These are phyloP conservation scores for Hemicentrotus pulcherrimus DNA, from an alignment of 35 echinoderm and acorn worm genomes.

Conservation along the genomic window DNA sequence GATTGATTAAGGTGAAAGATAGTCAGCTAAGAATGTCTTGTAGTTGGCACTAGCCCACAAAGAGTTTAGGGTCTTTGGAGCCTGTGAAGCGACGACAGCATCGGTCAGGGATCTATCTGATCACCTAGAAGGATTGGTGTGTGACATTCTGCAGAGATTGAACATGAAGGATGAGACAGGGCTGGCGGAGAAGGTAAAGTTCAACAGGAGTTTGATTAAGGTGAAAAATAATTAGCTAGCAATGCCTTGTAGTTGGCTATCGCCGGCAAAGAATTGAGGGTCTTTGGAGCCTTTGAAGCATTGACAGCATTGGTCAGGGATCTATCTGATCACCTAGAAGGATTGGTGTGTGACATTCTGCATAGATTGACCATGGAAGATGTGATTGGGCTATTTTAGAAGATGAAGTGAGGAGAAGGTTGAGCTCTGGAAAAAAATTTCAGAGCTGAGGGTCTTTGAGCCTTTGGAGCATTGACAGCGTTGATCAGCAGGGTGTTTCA, in stretches of 20 bases:
- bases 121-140: slow-evolving; percentile 75
- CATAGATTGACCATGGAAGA: slow-evolving; percentile 76
- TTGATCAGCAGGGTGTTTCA: too few species aligned
- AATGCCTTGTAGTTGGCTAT: slow-evolving; percentile 59
- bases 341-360: slow-evolving; percentile 75
- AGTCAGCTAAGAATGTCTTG: not conserved
- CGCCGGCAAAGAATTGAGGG: slow-evolving; percentile 80
- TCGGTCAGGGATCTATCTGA: slow-evolving; percentile 63
- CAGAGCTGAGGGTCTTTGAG: too few species aligned
- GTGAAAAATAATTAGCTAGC: not conserved
- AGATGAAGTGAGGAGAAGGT: slow-evolving; percentile 41
- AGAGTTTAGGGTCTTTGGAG: slow-evolving; percentile 83
- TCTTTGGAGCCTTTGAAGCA: slow-evolving; percentile 84
- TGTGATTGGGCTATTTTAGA: slow-evolving; percentile 68
- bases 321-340: slow-evolving; percentile 70
- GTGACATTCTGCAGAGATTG: slow-evolving; percentile 67
- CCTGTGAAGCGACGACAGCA: slow-evolving; percentile 67
- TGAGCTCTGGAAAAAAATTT: too few species aligned
- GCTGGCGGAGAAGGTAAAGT: slow-evolving; percentile 77
- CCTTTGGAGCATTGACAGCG: too few species aligned
- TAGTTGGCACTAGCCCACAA: slow-evolving; percentile 80
- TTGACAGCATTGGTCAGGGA: slow-evolving; percentile 64
- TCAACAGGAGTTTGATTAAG: not conserved
- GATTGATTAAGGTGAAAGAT: not conserved
- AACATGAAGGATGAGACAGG: slow-evolving; percentile 83